These are phyloP conservation scores for Stictonetta naevosa DNA, from an alignment of 2,113 vertebrate species.

Conservation along the genomic window DNA sequence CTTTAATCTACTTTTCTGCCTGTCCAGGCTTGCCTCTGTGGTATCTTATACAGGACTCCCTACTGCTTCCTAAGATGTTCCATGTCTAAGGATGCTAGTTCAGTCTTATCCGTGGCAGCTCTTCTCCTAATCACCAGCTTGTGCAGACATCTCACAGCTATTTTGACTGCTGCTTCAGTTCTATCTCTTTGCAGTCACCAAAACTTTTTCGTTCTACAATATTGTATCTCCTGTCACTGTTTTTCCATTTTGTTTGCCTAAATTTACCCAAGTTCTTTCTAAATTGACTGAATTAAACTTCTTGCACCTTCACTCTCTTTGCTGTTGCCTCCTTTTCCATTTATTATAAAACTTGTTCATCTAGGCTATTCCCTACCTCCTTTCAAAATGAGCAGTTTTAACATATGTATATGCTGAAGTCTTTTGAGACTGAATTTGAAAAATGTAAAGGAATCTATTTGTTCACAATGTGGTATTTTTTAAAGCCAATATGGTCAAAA, in stretches of 20 bases:
- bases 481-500: background rate
- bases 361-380: background rate
- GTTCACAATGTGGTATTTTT: background rate
- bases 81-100: background rate
- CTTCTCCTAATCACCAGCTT: background rate
- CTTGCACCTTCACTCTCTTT: background rate
- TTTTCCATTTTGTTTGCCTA: background rate
- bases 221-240: background rate
- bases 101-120: background rate
- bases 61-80: background rate
- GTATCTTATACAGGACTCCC: background rate
- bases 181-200: background rate
- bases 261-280: background rate
- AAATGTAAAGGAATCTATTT: background rate
- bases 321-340: background rate
- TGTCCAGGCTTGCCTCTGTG: background rate
- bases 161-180: background rate
- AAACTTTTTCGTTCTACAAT: background rate
- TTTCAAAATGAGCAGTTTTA: background rate
- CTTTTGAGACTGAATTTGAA: background rate
- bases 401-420: background rate
- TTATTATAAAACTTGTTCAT: background rate
- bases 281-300: background rate
- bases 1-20: background rate
- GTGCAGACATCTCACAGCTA: fast-evolving